A percentile compares a stretch with the other conserved stretches of the same genome.
Evolutionary conservation across 2,888 invertebrate genomes (phyloP).

Genomic region (Microdon myrmicae): DNA sequence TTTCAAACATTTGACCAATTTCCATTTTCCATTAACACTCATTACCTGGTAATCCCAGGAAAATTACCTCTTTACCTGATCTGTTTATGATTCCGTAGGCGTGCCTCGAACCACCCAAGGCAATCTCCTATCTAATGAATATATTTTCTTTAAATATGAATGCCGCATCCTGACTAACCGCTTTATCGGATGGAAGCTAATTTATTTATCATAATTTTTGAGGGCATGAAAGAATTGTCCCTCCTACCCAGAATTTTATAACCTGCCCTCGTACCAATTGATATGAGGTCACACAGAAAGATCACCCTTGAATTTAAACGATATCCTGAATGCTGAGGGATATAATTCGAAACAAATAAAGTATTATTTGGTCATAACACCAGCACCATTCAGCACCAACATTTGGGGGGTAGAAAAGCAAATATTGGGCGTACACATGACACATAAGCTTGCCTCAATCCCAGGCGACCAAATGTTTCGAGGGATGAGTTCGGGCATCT

Average conservation of each 20-base stretch:
- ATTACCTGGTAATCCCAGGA: constrained; percentile 36
- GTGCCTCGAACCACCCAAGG: constrained; percentile 12
- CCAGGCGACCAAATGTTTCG: constrained; percentile 15
- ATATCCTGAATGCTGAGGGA: constrained; percentile 4
- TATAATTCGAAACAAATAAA: constrained; percentile 51
- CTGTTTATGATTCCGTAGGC: constrained; percentile 40
- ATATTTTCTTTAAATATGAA: constrained; percentile 49
- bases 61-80: constrained; percentile 40
- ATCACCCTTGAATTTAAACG: neutral
- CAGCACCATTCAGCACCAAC: constrained; percentile 9
- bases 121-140: constrained; percentile 49
- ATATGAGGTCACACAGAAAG: constrained; percentile 35
- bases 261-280: constrained; percentile 1
- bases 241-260: too few relatives aligned
- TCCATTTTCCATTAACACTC: constrained; percentile 49
- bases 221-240: constrained; percentile 4
- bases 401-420: too few relatives aligned
- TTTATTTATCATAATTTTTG: constrained; percentile 45
- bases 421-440: too few relatives aligned
- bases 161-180: constrained; percentile 8
- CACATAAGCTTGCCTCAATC: too few relatives aligned
- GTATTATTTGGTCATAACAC: constrained; percentile 38
- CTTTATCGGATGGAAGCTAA: constrained; percentile 31
- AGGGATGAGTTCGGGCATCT: constrained; percentile 20
- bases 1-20: constrained; percentile 12